Conservation (phyloP, 23 tunicate genomes). For the Trididemnum clinides region DNA sequence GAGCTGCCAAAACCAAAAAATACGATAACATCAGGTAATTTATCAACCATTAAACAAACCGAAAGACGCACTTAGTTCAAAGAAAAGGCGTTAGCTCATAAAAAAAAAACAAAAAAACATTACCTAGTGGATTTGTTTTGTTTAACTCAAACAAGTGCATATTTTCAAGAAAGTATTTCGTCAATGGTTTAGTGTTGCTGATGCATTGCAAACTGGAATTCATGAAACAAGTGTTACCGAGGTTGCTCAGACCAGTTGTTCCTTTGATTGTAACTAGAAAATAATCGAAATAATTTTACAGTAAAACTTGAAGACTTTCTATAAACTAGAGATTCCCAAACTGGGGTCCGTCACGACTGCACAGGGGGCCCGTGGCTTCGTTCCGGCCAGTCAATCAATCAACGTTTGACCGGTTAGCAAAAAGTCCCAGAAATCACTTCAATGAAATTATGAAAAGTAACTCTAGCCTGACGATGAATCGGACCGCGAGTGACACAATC, state of each 20-base stretch:
- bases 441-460: not conserved
- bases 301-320: not conserved
- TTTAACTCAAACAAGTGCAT: conserved; percentile 80
- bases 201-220: conserved; percentile 89
- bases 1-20: no score
- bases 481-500: no score
- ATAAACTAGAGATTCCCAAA: no score
- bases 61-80: no score
- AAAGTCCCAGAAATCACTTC: not conserved
- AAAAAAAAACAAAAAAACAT: not conserved
- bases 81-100: no score
- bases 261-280: conserved; percentile 32
- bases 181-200: conserved; percentile 82
- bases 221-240: conserved; percentile 99
- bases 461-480: no score
- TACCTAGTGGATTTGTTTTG: conserved; percentile 86
- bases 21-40: no score
- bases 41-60: no score
- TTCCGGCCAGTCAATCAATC: no score
- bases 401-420: no score
- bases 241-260: conserved; percentile 83
- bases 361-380: no score
- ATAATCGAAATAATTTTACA: not conserved
- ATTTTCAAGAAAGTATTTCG: conserved; percentile 74
- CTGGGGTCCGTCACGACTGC: no score